phyloP scores from a whole-genome alignment of 2,888 invertebrate genomes.

The Pyrrhia umbra region DNA sequence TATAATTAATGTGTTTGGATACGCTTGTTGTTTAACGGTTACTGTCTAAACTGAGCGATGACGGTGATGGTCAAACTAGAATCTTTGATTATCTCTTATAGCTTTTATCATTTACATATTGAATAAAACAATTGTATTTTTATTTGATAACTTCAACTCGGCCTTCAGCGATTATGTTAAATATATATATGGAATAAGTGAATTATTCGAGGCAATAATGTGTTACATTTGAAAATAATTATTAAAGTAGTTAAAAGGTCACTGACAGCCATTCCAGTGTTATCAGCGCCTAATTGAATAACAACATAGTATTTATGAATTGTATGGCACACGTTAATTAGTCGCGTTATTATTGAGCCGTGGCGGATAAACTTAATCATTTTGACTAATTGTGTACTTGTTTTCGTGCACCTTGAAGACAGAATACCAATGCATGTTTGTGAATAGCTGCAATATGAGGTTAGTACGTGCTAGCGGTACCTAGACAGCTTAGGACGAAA shows the following conservation, averaged over 20 bases:
- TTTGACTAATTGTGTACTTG: conserved; percentile 35
- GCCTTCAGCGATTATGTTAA: not conserved
- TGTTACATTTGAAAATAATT: conserved; percentile 21
- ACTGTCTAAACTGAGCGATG: conserved; percentile 15
- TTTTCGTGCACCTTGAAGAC: conserved; percentile 13
- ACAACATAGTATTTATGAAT: conserved; percentile 48
- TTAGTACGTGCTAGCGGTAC: not conserved
- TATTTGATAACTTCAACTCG: not conserved
- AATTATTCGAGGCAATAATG: not conserved
- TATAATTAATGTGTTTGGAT: conserved; percentile 44
- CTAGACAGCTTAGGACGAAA: not conserved
- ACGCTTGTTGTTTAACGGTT: conserved; percentile 50
- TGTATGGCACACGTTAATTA: conserved; percentile 52
- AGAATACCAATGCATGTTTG: too few species aligned
- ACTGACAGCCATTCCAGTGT: conserved; percentile 42
- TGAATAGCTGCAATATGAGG: not conserved
- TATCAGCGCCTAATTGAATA: conserved; percentile 59
- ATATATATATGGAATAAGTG: not conserved
- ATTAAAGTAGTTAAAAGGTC: conserved; percentile 52
- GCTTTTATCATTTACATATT: too few species aligned
- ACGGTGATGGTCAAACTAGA: conserved; percentile 8
- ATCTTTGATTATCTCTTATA: conserved; percentile 16
- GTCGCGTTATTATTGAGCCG: conserved; percentile 27
- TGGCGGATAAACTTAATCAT: conserved; percentile 32
- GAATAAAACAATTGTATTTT: not conserved